A percentile compares a stretch with the other conserved stretches of the same genome.
Conservation (phyloP, 92 coral and sea anemone species). For the Zoanthus solanderi region DNA sequence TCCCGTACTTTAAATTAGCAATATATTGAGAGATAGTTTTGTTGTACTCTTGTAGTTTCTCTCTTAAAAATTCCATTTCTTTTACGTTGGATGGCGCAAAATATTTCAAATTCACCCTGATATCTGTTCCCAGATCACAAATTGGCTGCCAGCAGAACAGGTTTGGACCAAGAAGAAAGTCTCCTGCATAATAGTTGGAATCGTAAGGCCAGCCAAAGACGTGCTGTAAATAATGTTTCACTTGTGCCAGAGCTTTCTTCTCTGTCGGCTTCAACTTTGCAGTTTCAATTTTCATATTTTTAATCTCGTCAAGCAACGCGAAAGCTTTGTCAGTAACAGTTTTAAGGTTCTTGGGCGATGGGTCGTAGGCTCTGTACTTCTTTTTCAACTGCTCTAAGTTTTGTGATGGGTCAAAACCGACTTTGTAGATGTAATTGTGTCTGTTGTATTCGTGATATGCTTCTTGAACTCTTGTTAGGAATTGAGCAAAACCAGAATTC, state of each 20-base stretch:
- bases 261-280: conserved; percentile 76
- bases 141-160: conserved; percentile 86
- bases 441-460: conserved; percentile 59
- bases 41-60: conserved; percentile 52
- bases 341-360: conserved; percentile 67
- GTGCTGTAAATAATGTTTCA: conserved; percentile 72
- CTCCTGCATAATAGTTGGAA: conserved; percentile 83
- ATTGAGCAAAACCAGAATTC: conserved; percentile 72
- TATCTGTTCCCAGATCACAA: conserved; percentile 54
- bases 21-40: conserved; percentile 66
- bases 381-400: conserved; percentile 22
- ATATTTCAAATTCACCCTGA: conserved; percentile 37
- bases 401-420: conserved; percentile 38
- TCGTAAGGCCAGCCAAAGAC: conserved; percentile 82
- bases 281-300: conserved; percentile 26
- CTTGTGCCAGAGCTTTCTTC: conserved; percentile 75
- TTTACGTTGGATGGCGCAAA: conserved; percentile 58
- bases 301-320: conserved; percentile 54
- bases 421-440: conserved; percentile 47
- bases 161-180: conserved; percentile 86
- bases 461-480: conserved; percentile 69
- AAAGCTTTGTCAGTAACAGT: conserved; percentile 70
- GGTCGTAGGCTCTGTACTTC: conserved; percentile 64
- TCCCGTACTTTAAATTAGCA: conserved; percentile 75
- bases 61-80: conserved; percentile 60